Evolutionary conservation across 2,888 invertebrate genomes (phyloP), one percentile per base, ranked within the genome.

Genomic region (Neuroscelio doddi): DNA sequence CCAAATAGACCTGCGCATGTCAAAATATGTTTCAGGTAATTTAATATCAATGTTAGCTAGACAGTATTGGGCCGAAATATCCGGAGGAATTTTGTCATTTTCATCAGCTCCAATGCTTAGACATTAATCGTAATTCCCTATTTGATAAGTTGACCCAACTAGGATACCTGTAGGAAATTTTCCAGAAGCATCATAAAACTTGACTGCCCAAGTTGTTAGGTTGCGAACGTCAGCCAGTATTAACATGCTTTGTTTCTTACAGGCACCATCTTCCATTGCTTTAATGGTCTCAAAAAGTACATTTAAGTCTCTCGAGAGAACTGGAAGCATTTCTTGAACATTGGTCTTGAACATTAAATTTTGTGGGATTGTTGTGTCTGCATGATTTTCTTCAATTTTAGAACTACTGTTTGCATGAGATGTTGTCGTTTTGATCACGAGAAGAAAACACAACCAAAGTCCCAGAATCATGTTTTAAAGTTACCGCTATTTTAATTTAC

Each of bases 61-160:
- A 46, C 80, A 81, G 53, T 80, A 81, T 36, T 76, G 75, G 21
- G 77, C 75, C 2, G 63, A 17, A 12, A 80, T 64, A 4, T 67
- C 74, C 1, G 10, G 24, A n/a, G 76, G 75, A 3, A 52, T 44
- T 10, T 45, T 15, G 24, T 64, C 66, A 16, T 66, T 68, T 10
- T 49, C 57, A 0, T 62, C 36, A 15, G 24, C 27, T 7, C 76
- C 76, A 52, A 83, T 81, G 7, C 70, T 71, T 1, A 84, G 64
- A 73, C 92, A 92, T 82, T 92, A 91, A 78, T 92, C 92, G 76
- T 89, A 92, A 82, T 92, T 91, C 0, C 92, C 92, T 65, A 92
- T 85, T 65, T 92, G 91, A 83, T 90, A 91, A 0, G 88, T 87
- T 8, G 90, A 88, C 1, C 92, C 92, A 68, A 88, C 88, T 12